phyloP scores from a whole-genome alignment of 1,140 invertebrate species.

The Dendrolimus punctatus region DNA sequence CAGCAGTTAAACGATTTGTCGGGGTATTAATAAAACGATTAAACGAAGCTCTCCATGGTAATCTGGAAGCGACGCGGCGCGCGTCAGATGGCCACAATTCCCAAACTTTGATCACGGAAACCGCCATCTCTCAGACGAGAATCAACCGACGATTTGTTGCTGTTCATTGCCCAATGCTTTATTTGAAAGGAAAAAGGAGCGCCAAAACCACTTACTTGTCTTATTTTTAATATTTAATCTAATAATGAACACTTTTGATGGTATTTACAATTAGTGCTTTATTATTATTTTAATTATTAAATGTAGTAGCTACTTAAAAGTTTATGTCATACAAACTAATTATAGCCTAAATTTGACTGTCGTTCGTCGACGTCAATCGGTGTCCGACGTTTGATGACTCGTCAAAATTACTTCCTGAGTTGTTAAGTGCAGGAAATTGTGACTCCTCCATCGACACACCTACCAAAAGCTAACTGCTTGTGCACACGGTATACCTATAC shows the following conservation, averaged over 20 bases:
- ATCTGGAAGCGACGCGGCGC: conserved; percentile 56
- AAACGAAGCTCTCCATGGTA: conserved; percentile 64
- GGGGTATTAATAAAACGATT: conserved; percentile 71
- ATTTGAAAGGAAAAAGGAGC: conserved; percentile 33
- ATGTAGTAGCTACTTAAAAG: neutral
- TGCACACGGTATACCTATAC: conserved; percentile 4
- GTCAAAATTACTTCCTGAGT: conserved; percentile 68
- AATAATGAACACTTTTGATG: neutral
- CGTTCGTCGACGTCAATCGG: conserved; percentile 39
- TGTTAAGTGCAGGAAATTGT: conserved; percentile 71
- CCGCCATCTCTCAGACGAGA: conserved; percentile 36
- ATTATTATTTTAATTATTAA: neutral
- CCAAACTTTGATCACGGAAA: conserved; percentile 65
- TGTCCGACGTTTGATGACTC: conserved; percentile 66
- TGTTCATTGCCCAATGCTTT: conserved; percentile 46
- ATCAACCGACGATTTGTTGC: conserved; percentile 54
- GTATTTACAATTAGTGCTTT: neutral
- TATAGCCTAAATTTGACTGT: conserved; percentile 28
- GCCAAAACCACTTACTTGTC: conserved; percentile 5
- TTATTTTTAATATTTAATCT: conserved; percentile 10
- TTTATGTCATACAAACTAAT: conserved; percentile 19
- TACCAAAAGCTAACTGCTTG: conserved; percentile 47
- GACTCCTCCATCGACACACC: conserved; percentile 61
- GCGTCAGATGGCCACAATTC: conserved; percentile 66
- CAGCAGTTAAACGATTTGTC: conserved; percentile 61